Evolutionary conservation across 2,113 vertebrate species (phyloP).

Genomic region (Ophiodon elongatus): DNA sequence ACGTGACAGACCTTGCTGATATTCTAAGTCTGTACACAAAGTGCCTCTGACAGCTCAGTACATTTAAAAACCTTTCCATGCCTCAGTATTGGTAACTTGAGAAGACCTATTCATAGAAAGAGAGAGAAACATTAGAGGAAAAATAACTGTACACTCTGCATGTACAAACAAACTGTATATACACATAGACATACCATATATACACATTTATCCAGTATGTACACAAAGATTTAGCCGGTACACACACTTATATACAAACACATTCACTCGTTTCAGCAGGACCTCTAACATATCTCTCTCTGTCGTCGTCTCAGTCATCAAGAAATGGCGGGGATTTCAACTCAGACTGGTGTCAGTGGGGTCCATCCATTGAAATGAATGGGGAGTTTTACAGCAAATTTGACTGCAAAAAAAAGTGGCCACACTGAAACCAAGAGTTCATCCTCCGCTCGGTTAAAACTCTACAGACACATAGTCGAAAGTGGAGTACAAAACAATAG

Average conservation of each 20-base stretch:
- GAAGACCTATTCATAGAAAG: slow-evolving; percentile 78
- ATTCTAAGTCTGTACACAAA: slow-evolving; percentile 77
- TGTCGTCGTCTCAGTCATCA: slow-evolving; percentile 49
- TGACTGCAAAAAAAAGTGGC: slow-evolving; percentile 58
- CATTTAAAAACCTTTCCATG: slow-evolving; percentile 74
- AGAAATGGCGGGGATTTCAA: slow-evolving; percentile 68
- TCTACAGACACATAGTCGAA: slow-evolving; percentile 54
- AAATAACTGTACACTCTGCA: slow-evolving; percentile 86
- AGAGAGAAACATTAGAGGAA: slow-evolving; percentile 83
- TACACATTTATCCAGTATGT: slow-evolving; percentile 85
- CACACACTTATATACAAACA: slow-evolving; percentile 77
- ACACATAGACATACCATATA: slow-evolving; percentile 84
- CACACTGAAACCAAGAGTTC: slow-evolving; percentile 69
- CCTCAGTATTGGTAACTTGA: slow-evolving; percentile 74
- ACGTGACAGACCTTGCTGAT: slow-evolving; percentile 77
- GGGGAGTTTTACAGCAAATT: slow-evolving; percentile 55
- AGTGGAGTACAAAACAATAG: slow-evolving; percentile 64
- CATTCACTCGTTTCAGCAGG: slow-evolving; percentile 82
- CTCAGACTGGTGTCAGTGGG: slow-evolving; percentile 64
- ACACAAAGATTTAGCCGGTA: slow-evolving; percentile 74
- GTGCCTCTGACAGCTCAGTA: slow-evolving; percentile 77
- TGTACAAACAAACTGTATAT: slow-evolving; percentile 86
- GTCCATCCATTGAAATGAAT: slow-evolving; percentile 74
- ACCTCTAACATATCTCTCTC: slow-evolving; percentile 82
- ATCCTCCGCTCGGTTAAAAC: slow-evolving; percentile 54